Conservation (phyloP, 2,888 invertebrate species). For the Girardia tigrina region DNA sequence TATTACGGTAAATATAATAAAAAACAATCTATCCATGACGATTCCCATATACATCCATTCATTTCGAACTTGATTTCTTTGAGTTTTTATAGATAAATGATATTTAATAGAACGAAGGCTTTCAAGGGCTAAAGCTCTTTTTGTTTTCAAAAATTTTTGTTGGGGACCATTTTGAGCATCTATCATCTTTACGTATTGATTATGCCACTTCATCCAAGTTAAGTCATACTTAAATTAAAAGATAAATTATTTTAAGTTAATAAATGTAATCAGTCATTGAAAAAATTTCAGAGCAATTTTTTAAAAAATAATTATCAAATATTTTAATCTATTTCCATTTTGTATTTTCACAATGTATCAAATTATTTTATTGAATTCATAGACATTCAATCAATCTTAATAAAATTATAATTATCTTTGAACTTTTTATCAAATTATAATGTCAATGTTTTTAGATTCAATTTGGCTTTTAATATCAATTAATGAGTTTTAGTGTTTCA, state of each 20-base stretch:
- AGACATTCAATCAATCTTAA: no score
- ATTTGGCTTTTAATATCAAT: no score
- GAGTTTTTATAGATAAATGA: not conserved
- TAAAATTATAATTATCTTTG: no score
- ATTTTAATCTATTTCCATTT: no score
- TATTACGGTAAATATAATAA: not conserved
- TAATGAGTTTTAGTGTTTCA: no score
- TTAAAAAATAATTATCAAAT: no score
- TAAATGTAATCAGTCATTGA: no score
- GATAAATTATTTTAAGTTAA: not conserved
- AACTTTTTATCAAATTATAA: no score
- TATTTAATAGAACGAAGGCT: not conserved
- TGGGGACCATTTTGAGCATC: not conserved
- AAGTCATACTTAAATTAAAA: not conserved
- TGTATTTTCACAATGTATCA: no score
- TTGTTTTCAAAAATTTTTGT: not conserved
- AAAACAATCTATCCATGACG: not conserved
- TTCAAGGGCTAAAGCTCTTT: not conserved
- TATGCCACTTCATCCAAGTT: not conserved
- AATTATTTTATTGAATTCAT: no score
- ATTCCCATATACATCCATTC: constrained; percentile 23
- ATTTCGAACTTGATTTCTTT: not conserved
- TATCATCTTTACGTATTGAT: not conserved
- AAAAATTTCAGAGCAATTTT: no score
- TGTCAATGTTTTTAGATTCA: no score